Base-by-base conservation (phyloP, 1,140 invertebrate genomes). In the Drosophila lini region DNA sequence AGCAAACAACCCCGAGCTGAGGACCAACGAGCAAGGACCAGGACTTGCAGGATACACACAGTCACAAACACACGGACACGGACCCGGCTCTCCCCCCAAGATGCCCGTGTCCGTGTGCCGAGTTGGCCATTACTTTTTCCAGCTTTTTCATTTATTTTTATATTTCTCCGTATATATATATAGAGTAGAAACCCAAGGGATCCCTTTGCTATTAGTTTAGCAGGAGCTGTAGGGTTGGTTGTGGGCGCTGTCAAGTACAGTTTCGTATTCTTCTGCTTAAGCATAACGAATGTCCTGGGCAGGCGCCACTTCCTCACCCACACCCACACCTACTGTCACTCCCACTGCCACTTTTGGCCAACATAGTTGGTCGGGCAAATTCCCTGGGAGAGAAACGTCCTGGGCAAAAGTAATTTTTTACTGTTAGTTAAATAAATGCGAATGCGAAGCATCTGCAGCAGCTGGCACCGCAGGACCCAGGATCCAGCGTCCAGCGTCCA, bases 351-450 rank as follows among this genome's bases (percentile, higher is more conserved):
- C 58, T 74, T 63, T 74, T 25, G 58, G 69, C 50, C 69, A 74
- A 63, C 74, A 68, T 78, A 56, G 74, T 78, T 69, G 74, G 75
- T 67, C 34, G 48, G 50, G 67, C 64, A 56, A 78, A 78, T 77
- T 88, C 84, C 83, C 83, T 71, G 74, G 74, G 81, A 65, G 80
- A 71, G 78, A 74, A 78, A 81, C 81, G 38, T 64, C 50, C 38
- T 80, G 75, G 65, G 78, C 64, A 89, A 84, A 80, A 89, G 84
- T 90, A 90, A 89, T 89, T 89, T 89, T 89, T 89, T 89, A 90
- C 84, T 90, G 85, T 89, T 89, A 89, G 84, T 89, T 84, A 90
- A 89, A 89, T 89, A 89, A 89, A 84, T 89, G 84, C 78, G 84
- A 83, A 62, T 86, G 70, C 65, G 56, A 69, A 78, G 68, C 63